phyloP scores from a whole-genome alignment of 2,888 invertebrate genomes.

The Coleophora flavipennella region DNA sequence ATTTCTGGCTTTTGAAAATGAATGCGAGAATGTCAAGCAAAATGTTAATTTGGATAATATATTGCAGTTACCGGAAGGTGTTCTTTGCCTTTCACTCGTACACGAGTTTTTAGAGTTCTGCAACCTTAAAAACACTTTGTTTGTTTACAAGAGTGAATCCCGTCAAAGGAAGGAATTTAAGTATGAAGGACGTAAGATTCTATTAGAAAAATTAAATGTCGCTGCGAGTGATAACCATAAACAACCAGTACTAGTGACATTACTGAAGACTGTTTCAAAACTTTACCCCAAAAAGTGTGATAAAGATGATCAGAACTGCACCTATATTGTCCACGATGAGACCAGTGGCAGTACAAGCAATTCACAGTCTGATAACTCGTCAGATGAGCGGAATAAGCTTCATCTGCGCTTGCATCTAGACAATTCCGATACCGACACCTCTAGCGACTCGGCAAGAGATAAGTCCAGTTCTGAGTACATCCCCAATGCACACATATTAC shows the following conservation, averaged over 20 bases:
- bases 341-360: slow-evolving; percentile 49
- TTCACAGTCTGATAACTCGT: slow-evolving; percentile 59
- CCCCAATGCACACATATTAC: slow-evolving; percentile 42
- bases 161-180: slow-evolving; percentile 76
- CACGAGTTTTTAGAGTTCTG: slow-evolving; percentile 87
- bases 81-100: slow-evolving; percentile 70
- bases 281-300: slow-evolving; percentile 27
- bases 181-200: slow-evolving; percentile 66
- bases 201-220: slow-evolving; percentile 42
- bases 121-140: slow-evolving; percentile 83
- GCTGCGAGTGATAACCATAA: slow-evolving; percentile 32
- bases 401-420: slow-evolving; percentile 52
- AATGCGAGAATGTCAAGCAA: slow-evolving; percentile 57
- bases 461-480: slow-evolving; percentile 61
- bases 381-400: slow-evolving; percentile 60
- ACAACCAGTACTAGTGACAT: slow-evolving; percentile 49
- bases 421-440: slow-evolving; percentile 64
- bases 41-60: slow-evolving; percentile 56
- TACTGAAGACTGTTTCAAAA: slow-evolving; percentile 40
- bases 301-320: slow-evolving; percentile 54
- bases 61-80: slow-evolving; percentile 54
- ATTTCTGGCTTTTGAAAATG: slow-evolving; percentile 86
- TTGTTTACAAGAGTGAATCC: slow-evolving; percentile 87
- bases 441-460: slow-evolving; percentile 53
- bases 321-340: slow-evolving; percentile 61